These are phyloP conservation scores for Calameuta filiformis DNA, from an alignment of 2,888 invertebrate genomes.

Conservation along the genomic window DNA sequence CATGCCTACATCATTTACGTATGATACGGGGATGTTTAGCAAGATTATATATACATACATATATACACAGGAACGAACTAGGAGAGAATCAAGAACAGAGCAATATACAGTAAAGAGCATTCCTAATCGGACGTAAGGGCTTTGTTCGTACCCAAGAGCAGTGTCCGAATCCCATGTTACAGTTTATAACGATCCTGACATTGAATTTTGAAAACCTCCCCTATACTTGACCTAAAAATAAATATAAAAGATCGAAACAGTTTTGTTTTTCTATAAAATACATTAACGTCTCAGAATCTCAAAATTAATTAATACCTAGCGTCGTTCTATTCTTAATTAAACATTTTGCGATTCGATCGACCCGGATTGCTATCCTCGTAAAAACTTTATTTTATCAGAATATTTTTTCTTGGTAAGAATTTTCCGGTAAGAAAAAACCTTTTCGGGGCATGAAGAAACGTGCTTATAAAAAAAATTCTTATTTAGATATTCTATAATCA, in stretches of 20 bases:
- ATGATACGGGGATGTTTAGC: slow-evolving; percentile 48
- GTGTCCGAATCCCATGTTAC: background rate
- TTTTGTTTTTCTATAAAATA: background rate
- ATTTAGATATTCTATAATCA: too few species aligned
- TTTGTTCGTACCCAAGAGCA: background rate
- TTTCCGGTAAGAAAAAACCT: too few species aligned
- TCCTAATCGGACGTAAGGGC: background rate
- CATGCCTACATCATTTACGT: slow-evolving; percentile 26
- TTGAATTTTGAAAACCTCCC: background rate
- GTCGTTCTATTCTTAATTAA: background rate
- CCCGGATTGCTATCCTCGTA: too few species aligned
- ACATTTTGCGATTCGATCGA: background rate
- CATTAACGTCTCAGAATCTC: background rate
- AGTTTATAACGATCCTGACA: background rate
- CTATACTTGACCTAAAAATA: background rate
- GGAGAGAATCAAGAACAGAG: background rate
- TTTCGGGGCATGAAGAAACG: too few species aligned
- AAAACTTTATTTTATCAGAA: too few species aligned
- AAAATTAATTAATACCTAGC: background rate
- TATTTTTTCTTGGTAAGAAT: too few species aligned
- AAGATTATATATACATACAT: slow-evolving; percentile 40
- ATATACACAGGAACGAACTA: background rate
- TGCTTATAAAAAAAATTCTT: too few species aligned
- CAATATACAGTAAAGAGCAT: background rate
- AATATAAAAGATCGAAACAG: background rate